Evolutionary conservation across 2,888 invertebrate genomes (phyloP), one percentile per base, ranked within the genome.

Genomic region (Luperina nickerlii): DNA sequence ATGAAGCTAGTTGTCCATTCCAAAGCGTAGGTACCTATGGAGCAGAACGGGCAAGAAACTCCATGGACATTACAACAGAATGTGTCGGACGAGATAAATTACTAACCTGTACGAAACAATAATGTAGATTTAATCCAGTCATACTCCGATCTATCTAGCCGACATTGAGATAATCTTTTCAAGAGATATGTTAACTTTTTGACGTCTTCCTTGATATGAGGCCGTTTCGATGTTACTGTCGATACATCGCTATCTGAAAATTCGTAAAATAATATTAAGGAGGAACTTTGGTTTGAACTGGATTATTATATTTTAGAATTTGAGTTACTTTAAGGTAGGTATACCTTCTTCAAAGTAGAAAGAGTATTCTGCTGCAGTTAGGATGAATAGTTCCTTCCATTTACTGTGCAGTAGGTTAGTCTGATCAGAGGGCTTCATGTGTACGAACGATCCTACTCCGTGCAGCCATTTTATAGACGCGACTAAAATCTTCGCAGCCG

Each of bases 91-190:
- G n/a, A n/a, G 38, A 20, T 63, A 38, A 62, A 38, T n/a, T 11
- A 66, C 63, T 63, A 76, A 74, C 98, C 98, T 94, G 98, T 97
- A 94, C 98, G 98, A 94, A 98, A 99, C 9, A 99, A 96, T 9
- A 98, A 97, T 18, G 98, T 96, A 0, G 98, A 98, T 92, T 98
- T 99, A n/a, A 99, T 96, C 93, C 98, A 99, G 63, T 99, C 98
- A 91, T 98, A 98, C 92, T 99, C 99, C 0, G 98, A 98, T 92
- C 98, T 98, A 93, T 99, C 99, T 32, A 98, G 97, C 85, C 97
- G 96, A 76, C 98, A 95, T 15, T 97, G 95, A 13, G 97, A 97
- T 90, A 98, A 97, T 89, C 98, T 97, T 54, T 97, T 97, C 75
- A 98, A 95, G 1, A 98, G 96, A 87, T 98, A 97, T 66, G 97